phyloP scores from a whole-genome alignment of 2,888 invertebrate species.

The Noctuana brunneofusca region DNA sequence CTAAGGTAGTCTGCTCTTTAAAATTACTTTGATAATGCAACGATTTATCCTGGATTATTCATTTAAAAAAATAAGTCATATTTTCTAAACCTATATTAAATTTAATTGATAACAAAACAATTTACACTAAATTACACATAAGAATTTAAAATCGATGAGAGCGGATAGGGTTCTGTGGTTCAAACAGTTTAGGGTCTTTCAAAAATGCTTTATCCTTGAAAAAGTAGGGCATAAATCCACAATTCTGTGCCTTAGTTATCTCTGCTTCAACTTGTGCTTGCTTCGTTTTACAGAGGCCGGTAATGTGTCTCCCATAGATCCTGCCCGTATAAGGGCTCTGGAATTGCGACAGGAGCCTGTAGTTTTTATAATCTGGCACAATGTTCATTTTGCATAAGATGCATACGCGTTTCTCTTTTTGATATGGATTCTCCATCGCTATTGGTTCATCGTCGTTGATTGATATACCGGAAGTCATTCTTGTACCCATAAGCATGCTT shows the following conservation, averaged over 20 bases:
- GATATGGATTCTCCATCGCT: constrained; percentile 91
- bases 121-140: constrained; percentile 15
- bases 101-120: not conserved
- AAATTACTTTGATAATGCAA: no score
- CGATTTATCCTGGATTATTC: no score
- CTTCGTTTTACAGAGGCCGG: constrained; percentile 93
- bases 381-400: constrained; percentile 92
- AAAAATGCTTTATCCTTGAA: constrained; percentile 91
- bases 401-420: constrained; percentile 87
- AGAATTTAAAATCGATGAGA: constrained; percentile 88
- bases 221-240: constrained; percentile 92
- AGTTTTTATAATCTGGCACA: constrained; percentile 95
- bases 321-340: constrained; percentile 97
- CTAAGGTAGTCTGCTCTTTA: no score
- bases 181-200: constrained; percentile 95
- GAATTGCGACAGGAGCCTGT: constrained; percentile 95
- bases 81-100: not conserved
- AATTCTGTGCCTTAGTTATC: constrained; percentile 88
- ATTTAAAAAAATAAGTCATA: not conserved
- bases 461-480: constrained; percentile 23
- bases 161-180: constrained; percentile 91
- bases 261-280: constrained; percentile 89
- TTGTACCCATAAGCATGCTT: constrained; percentile 1
- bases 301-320: constrained; percentile 95
- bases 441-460: constrained; percentile 64